Percentiles rank a stretch among this genome's conserved stretches.
These are phyloP conservation scores for Andrena trimmerana DNA, from an alignment of 2,888 invertebrate genomes.

Conservation along the genomic window DNA sequence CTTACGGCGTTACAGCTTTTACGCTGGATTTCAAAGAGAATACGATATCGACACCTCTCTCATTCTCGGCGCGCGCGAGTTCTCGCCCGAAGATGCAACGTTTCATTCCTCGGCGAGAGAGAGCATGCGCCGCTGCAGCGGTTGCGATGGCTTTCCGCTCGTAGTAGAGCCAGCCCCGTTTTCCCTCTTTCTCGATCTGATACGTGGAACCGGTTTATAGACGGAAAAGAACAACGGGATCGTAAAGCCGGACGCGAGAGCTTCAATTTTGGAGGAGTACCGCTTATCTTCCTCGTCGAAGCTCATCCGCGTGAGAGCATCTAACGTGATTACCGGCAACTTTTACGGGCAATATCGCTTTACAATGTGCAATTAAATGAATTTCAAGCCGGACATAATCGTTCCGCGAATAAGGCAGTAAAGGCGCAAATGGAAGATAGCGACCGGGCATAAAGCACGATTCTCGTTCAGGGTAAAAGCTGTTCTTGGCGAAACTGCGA, in stretches of 20 bases:
- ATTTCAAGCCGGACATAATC: conserved; percentile 41
- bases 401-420: conserved; percentile 29
- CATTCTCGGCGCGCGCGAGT: conserved; percentile 8
- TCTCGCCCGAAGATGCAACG: conserved; percentile 36
- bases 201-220: conserved; percentile 63
- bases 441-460: background rate
- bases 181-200: conserved; percentile 61
- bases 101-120: conserved; percentile 18
- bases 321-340: conserved; percentile 49
- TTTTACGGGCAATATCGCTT: conserved; percentile 50
- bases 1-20: too few relatives aligned
- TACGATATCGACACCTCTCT: background rate
- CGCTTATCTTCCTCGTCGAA: conserved; percentile 40
- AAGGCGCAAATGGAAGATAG: conserved; percentile 18
- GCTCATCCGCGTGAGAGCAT: conserved; percentile 25
- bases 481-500: background rate
- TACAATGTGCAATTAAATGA: conserved; percentile 51
- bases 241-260: conserved; percentile 51
- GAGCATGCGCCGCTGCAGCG: conserved; percentile 40
- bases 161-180: conserved; percentile 30
- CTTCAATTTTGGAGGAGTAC: conserved; percentile 63
- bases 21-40: background rate
- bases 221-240: conserved; percentile 58
- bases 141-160: conserved; percentile 36
- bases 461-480: background rate